Percentiles rank a stretch among this genome's conserved stretches.
Evolutionary conservation across 2,113 vertebrate genomes (phyloP).

Genomic region (Sturnus vulgaris): DNA sequence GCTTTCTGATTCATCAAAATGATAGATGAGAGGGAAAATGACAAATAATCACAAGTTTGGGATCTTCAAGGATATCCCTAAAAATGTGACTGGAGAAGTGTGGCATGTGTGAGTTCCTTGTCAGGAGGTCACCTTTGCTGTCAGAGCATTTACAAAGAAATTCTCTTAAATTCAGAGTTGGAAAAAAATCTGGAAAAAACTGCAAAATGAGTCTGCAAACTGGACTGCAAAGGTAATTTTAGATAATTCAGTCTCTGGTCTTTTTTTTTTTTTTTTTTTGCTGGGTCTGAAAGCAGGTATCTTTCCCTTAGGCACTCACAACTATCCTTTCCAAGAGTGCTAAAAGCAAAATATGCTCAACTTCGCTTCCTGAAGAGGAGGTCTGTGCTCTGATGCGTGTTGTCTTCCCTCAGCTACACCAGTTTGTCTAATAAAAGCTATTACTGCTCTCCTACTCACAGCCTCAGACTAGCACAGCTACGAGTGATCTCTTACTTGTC

Average conservation of each 20-base stretch:
- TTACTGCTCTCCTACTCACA: conserved; percentile 40
- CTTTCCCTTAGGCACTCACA: not conserved
- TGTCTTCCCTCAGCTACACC: not conserved
- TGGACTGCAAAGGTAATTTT: not conserved
- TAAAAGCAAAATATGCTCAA: not conserved
- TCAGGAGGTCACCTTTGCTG: conserved; percentile 59
- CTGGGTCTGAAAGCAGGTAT: not conserved
- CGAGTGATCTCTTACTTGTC: conserved; percentile 24
- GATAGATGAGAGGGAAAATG: conserved; percentile 67
- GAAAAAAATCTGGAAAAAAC: not conserved
- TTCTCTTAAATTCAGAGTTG: conserved; percentile 12
- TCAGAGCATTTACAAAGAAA: conserved; percentile 3
- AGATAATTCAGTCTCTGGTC: not conserved
- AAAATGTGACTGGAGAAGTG: conserved; percentile 29
- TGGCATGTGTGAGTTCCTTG: not conserved
- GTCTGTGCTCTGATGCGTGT: not conserved
- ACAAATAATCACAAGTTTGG: conserved; percentile 65
- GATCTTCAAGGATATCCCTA: conserved; percentile 67
- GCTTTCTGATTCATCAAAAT: conserved; percentile 70
- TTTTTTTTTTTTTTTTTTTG: not conserved
- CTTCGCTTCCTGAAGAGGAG: not conserved
- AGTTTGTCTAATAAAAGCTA: conserved; percentile 49
- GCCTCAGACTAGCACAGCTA: conserved; percentile 30
- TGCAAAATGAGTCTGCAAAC: not conserved
- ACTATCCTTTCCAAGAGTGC: not conserved